Percentiles rank a stretch among this genome's conserved stretches.
phyloP scores from a whole-genome alignment of 1,140 invertebrate genomes.

The Meloidogyne floridensis region DNA sequence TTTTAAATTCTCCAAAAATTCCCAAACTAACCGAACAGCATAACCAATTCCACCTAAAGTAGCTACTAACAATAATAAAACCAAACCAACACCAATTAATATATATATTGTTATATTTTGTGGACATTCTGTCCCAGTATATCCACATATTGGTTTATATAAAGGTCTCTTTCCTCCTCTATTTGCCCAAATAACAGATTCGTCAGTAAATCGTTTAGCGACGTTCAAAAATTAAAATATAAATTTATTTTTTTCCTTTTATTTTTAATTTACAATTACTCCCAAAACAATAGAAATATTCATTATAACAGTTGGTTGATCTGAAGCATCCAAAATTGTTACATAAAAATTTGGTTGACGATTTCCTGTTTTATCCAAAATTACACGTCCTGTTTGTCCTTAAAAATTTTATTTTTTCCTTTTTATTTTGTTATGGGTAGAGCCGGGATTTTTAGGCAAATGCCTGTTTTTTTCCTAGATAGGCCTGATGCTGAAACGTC shows the following conservation, averaged over 20 bases:
- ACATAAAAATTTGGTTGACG: slow-evolving; percentile 43
- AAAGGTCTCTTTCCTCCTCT: slow-evolving; percentile 16
- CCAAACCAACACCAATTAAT: slow-evolving; percentile 31
- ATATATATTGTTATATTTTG: slow-evolving; percentile 18
- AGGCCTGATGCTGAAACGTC: too few species aligned
- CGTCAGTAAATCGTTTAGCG: neutral
- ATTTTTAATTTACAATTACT: slow-evolving; percentile 35
- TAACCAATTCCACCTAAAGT: slow-evolving; percentile 31
- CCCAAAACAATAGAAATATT: slow-evolving; percentile 31
- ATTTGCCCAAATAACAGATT: neutral
- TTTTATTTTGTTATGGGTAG: too few species aligned
- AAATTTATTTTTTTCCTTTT: neutral
- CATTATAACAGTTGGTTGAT: slow-evolving; percentile 31
- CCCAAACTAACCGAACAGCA: slow-evolving; percentile 29
- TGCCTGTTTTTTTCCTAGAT: too few species aligned
- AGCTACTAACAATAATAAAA: slow-evolving; percentile 32
- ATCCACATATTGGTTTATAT: slow-evolving; percentile 17
- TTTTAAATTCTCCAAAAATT: neutral
- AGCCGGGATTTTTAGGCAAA: too few species aligned
- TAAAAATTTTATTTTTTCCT: slow-evolving; percentile 9
- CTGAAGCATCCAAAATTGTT: slow-evolving; percentile 16
- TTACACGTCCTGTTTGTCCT: slow-evolving; percentile 43
- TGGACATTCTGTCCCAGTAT: slow-evolving; percentile 20
- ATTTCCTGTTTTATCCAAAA: slow-evolving; percentile 40
- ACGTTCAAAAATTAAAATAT: neutral